Evolutionary conservation across 2,113 vertebrate species (phyloP), one percentile per base, ranked within the genome.

Genomic region (Sardina pilchardus): DNA sequence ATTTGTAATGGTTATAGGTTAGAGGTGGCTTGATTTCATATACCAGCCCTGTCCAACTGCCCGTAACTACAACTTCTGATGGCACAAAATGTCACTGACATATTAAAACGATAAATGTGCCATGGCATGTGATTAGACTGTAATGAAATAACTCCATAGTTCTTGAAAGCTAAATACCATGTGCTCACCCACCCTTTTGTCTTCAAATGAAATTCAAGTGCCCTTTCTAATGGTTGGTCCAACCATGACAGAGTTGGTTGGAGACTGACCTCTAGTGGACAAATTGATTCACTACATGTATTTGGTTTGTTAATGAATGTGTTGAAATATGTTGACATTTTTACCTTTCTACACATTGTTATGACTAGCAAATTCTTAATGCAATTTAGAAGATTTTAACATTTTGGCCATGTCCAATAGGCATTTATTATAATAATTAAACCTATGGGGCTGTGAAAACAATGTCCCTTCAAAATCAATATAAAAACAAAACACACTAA

Each of bases 231-330:
- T 5, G 71, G 71, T 4, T 78, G 71, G 71, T 34, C 17, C 30
- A 78, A 34, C 30, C 12, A 78, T 36, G 30, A 36, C 14, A 78
- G 16, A 36, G 30, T 30, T 36, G 9, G 34, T 17, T 14, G 39
- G 26, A 78, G 14, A 78, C 71, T 78, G 34, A 78, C 71, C 71
- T 36, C 71, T 39, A 78, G 71, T 78, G 71, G 71, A 78, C 71
- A 78, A 16, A 78, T 34, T 12, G 34, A 36, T 36, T 36, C 16
- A 78, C 14, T 78, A 78, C 71, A 5, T 78, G 71, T 78, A 17
- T 36, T 17, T 30, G 14, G 71, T 14, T 12, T 14, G 34, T 4
- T 78, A 5, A 16, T 4, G 63, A 67, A 67, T 30, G n/a, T 59
- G 3, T 59, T 19, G 1, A 7, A 12, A 67, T 67, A 19, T 63